Conservation (phyloP, 2,888 invertebrate species). For the Cylindroiulus punctatus region DNA sequence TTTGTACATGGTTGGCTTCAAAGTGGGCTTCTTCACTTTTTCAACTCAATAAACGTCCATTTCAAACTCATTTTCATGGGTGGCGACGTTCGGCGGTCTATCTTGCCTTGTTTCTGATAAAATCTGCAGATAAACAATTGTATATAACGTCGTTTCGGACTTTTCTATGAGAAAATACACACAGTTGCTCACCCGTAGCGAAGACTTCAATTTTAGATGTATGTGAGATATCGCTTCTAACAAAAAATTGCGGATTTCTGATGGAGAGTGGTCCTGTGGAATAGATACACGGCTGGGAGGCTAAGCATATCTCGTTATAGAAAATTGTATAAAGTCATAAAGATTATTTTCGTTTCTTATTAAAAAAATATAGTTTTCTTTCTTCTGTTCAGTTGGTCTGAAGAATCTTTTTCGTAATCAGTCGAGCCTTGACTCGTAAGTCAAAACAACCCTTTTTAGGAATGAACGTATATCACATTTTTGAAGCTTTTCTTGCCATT, state of each 20-base stretch:
- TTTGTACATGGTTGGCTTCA: too few species aligned
- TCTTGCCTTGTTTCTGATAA: neutral
- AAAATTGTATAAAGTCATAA: too few species aligned
- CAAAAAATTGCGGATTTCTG: neutral
- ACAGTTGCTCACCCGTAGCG: neutral
- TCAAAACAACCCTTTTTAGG: neutral
- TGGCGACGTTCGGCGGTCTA: neutral
- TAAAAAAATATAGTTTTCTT: too few species aligned
- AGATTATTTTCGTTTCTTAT: too few species aligned
- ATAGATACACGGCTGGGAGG: neutral
- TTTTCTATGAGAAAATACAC: neutral
- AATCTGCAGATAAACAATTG: neutral
- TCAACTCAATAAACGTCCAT: neutral
- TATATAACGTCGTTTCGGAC: neutral
- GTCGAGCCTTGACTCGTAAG: neutral
- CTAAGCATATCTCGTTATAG: too few species aligned
- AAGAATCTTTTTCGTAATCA: too few species aligned
- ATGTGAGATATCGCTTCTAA: neutral
- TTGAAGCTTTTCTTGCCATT: neutral
- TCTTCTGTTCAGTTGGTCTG: too few species aligned
- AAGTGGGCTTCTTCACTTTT: neutral
- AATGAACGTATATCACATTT: neutral
- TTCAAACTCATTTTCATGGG: neutral
- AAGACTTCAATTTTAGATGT: neutral
- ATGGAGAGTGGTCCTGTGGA: neutral